Evolutionary conservation across 2,797 vertebrate species (phyloP).

Genomic region (Clarias fuscus): DNA sequence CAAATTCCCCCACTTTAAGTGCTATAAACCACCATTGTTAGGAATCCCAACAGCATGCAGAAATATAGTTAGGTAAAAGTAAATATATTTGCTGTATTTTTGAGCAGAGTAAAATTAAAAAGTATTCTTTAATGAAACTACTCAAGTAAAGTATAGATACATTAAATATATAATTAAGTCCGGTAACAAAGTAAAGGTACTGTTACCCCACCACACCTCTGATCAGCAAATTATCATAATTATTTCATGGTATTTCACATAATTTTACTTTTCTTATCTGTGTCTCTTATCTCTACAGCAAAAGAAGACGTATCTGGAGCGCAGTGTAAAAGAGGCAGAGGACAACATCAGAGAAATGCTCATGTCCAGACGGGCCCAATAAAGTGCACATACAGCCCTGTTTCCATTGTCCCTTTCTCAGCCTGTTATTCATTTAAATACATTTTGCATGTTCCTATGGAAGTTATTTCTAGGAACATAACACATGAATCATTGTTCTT

Average conservation of each 20-base stretch:
- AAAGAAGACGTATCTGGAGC: slow-evolving; percentile 93
- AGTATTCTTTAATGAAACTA: no score
- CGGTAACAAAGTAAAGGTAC: no score
- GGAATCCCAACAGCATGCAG: no score
- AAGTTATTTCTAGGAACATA: slow-evolving; percentile 17
- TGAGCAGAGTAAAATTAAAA: no score
- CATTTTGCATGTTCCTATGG: slow-evolving; percentile 2
- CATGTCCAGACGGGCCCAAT: slow-evolving; percentile 88
- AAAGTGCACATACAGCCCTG: slow-evolving; percentile 45
- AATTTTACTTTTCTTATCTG: neutral
- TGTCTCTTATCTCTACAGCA: slow-evolving; percentile 75
- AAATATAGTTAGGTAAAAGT: no score
- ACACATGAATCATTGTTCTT: slow-evolving; percentile 21
- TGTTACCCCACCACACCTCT: no score
- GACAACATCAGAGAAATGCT: slow-evolving; percentile 98
- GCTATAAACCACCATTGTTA: no score
- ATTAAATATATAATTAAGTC: no score
- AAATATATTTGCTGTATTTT: no score
- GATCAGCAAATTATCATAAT: no score
- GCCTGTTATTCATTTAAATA: slow-evolving; percentile 41
- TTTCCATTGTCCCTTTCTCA: slow-evolving; percentile 38
- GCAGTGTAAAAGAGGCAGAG: slow-evolving; percentile 93
- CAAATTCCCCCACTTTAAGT: no score
- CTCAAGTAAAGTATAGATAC: no score
- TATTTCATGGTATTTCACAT: neutral